Conservation (phyloP, 2,888 invertebrate species). For the Coecobrya sp. region DNA sequence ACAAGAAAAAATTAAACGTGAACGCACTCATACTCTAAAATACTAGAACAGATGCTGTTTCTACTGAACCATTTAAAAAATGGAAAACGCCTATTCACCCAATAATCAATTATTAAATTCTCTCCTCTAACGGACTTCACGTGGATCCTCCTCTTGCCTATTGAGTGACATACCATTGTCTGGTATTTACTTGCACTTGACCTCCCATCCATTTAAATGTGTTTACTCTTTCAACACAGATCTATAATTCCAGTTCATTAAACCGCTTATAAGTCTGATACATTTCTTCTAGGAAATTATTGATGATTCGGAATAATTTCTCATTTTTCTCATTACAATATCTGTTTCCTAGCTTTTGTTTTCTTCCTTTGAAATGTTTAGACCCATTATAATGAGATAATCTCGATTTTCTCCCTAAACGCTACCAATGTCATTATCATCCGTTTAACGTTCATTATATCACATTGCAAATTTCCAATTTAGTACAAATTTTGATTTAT, state of each 20-base stretch:
- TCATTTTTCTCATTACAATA: too few relatives aligned
- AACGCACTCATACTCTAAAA: background rate
- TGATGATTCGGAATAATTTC: background rate
- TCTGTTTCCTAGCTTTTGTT: background rate
- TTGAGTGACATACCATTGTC: background rate
- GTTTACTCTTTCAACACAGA: background rate
- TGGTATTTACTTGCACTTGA: constrained; percentile 25
- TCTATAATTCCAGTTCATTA: background rate
- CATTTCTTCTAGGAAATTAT: background rate
- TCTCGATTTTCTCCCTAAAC: constrained; percentile 25
- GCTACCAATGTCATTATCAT: constrained; percentile 15
- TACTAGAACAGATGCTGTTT: background rate
- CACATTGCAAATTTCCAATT: background rate
- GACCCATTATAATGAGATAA: background rate
- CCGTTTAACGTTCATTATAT: background rate
- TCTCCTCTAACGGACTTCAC: too few relatives aligned
- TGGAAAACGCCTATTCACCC: constrained; percentile 31
- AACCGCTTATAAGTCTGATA: background rate
- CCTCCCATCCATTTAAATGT: background rate
- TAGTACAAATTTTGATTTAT: background rate
- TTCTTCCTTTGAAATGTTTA: background rate
- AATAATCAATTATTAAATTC: constrained; percentile 20
- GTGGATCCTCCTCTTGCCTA: background rate
- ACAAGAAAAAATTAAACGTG: constrained; percentile 25
- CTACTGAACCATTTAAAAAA: background rate